A percentile compares a stretch with the other conserved stretches of the same genome.
phyloP scores from a whole-genome alignment of 2,113 vertebrate species.

The Cyprinodon brontotheroides region DNA sequence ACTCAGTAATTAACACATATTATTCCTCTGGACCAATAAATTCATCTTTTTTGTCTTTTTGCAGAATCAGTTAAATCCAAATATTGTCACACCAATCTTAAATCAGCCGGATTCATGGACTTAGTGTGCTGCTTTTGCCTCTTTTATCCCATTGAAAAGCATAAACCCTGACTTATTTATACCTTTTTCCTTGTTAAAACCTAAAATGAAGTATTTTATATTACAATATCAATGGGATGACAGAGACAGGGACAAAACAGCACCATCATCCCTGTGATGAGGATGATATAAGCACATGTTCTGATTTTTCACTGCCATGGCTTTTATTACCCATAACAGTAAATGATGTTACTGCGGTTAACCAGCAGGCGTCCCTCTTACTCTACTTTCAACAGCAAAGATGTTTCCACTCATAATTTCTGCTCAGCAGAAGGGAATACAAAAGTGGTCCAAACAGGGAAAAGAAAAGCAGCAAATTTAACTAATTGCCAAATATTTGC shows the following conservation, averaged over 20 bases:
- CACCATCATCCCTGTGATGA: not conserved
- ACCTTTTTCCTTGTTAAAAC: not conserved
- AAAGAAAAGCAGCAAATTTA: constrained; percentile 40
- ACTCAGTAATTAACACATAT: not conserved
- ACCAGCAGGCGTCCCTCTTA: constrained; percentile 75
- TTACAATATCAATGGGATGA: not conserved
- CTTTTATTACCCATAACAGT: not conserved
- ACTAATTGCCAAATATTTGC: constrained; percentile 65
- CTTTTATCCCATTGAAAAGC: not conserved
- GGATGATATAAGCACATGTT: not conserved
- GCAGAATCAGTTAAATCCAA: not conserved
- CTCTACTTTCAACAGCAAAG: constrained; percentile 16
- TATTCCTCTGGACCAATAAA: not conserved
- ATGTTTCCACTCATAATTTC: not conserved
- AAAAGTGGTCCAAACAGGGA: not conserved
- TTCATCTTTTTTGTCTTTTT: not conserved
- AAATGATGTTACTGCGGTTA: constrained; percentile 30
- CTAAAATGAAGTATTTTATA: no score
- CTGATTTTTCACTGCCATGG: not conserved
- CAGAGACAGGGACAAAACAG: not conserved
- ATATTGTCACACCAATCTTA: not conserved
- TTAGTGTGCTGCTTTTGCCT: not conserved
- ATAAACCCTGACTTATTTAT: not conserved
- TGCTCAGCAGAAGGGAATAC: not conserved
- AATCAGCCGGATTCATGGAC: not conserved